Percentiles rank a stretch among this genome's conserved stretches.
Conservation (phyloP, 2,797 vertebrate species). For the Tangara arthus region DNA sequence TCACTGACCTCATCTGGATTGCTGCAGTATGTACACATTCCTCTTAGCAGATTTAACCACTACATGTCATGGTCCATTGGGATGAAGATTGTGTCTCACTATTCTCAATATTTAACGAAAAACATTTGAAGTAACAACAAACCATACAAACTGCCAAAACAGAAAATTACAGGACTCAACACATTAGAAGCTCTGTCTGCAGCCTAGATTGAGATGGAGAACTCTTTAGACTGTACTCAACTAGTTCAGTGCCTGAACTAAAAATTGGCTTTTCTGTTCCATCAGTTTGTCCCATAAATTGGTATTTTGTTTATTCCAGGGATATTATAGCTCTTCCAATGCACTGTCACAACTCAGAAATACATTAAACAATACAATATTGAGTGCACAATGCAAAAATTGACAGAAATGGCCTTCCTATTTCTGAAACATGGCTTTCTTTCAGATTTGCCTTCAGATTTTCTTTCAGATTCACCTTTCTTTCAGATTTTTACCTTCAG, state of each 20-base stretch:
- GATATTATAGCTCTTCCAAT: not conserved
- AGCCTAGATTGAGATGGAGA: not conserved
- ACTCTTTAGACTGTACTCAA: not conserved
- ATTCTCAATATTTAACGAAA: not conserved
- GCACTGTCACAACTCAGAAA: not conserved
- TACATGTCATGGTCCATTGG: not conserved
- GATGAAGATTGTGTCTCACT: not conserved
- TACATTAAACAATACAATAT: not conserved
- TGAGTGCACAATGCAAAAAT: not conserved
- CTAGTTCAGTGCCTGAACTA: not conserved
- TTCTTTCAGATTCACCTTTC: not conserved
- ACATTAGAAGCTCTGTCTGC: not conserved
- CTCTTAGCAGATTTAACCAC: not conserved
- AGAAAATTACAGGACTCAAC: not conserved
- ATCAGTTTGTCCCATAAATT: not conserved
- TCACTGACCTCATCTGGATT: not conserved
- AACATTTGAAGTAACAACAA: not conserved
- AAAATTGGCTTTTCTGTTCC: not conserved
- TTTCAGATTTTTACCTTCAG: not conserved
- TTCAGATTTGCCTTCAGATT: not conserved
- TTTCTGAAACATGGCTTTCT: not conserved
- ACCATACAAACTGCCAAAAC: not conserved
- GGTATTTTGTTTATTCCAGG: not conserved
- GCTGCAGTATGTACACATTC: not conserved
- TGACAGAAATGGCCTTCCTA: not conserved